phyloP scores from a whole-genome alignment of 2,888 invertebrate genomes.

The Phortica magna region DNA sequence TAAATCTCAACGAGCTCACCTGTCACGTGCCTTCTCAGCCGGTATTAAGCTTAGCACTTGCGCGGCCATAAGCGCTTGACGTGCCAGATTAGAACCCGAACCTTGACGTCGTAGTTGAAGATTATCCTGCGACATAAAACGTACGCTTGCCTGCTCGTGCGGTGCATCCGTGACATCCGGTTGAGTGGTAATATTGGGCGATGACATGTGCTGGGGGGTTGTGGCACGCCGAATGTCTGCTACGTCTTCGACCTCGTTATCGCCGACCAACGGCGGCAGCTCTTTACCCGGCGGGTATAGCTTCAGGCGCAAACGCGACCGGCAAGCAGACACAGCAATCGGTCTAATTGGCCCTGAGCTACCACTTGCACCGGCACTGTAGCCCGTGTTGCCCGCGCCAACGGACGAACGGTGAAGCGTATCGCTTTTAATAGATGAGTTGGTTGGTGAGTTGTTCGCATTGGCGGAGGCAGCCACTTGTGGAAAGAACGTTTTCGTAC shows the following conservation, averaged over 20 bases:
- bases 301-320: conserved; percentile 76
- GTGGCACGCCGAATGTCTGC: conserved; percentile 65
- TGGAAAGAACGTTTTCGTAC: conserved; percentile 66
- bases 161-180: conserved; percentile 56
- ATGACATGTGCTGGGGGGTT: conserved; percentile 77
- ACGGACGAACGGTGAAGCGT: conserved; percentile 45
- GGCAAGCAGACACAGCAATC: conserved; percentile 77
- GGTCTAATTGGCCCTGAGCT: conserved; percentile 71
- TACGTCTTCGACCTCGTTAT: conserved; percentile 43
- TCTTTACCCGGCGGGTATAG: conserved; percentile 76
- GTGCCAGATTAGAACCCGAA: conserved; percentile 78
- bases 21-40: conserved; percentile 88
- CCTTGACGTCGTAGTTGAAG: conserved; percentile 69
- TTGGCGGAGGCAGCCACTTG: conserved; percentile 50
- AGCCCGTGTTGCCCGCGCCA: background rate
- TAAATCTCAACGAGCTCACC: conserved; percentile 76
- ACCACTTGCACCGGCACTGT: background rate
- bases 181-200: conserved; percentile 76
- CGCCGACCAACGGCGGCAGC: conserved; percentile 54
- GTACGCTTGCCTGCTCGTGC: conserved; percentile 59
- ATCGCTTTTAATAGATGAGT: conserved; percentile 71
- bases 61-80: conserved; percentile 87
- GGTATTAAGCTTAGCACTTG: conserved; percentile 90
- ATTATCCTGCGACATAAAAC: conserved; percentile 76
- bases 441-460: conserved; percentile 73